Base-by-base conservation (phyloP, 2,888 invertebrate genomes). In the Sacculina carcini region DNA sequence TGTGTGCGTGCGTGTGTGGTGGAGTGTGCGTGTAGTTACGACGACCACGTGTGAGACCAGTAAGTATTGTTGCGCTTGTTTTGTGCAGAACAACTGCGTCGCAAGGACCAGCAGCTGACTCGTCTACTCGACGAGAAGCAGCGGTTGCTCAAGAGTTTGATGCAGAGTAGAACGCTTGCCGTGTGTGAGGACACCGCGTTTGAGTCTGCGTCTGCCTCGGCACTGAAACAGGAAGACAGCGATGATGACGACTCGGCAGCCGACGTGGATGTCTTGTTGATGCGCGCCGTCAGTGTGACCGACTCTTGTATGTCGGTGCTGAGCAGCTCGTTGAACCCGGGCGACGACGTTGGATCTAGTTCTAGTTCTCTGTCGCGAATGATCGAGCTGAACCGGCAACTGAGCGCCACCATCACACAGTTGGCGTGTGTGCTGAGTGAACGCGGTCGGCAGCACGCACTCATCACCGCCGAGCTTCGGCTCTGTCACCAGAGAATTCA, bases 51-150 rank as follows among this genome's bases (percentile, higher is more conserved):
- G 34, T 34, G n/a, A 34, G 12, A 34, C n/a, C 10, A 14, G 16
- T 16, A 21, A 9, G 14, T 24, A 4, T 44, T 32, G 12, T 50
- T 2, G 21, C 39, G 47, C 50, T 28, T 59, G 54, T 51, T 58
- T 50, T 58, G 64, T 65, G 46, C 65, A 78, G 83, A 83, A 66
- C 73, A 74, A 66, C 69, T 83, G 56, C 72, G 77, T 56, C 71
- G 79, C 55, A 74, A 79, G 61, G 80, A 81, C 62, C 74, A 75
- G 59, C 67, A 74, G 57, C 76, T 83, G 55, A 73, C 74, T 55
- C 71, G 73, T 61, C 75, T 77, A 44, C 63, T 83, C 57, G 69
- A 71, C 53, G 80, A 81, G 62, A 80, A 81, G 62, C 77, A 79
- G 61, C 70, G 71, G 58, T 69, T 83, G 56, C 76, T 81, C 58